phyloP scores from a whole-genome alignment of 2,888 invertebrate species.

The Diachrysia chrysitis region DNA sequence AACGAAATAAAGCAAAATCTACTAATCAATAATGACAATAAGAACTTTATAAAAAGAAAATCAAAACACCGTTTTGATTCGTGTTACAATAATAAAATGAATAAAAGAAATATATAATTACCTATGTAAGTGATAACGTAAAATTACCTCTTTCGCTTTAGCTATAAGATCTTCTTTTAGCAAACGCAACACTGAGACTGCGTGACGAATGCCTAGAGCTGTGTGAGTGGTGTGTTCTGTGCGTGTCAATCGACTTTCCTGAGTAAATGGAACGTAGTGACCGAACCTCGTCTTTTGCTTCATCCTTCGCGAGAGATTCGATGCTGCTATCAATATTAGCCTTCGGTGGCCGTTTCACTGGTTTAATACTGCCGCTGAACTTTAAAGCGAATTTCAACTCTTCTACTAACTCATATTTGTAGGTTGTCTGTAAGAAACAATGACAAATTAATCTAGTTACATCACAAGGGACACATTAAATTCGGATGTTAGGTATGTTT shows the following conservation, averaged over 20 bases:
- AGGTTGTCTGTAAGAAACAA: slow-evolving; percentile 83
- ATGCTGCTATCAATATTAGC: slow-evolving; percentile 70
- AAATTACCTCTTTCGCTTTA: slow-evolving; percentile 39
- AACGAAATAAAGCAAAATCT: background rate
- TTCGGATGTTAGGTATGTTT: too few relatives aligned
- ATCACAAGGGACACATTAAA: background rate
- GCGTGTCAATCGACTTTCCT: slow-evolving; percentile 74
- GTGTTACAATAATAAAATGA: background rate
- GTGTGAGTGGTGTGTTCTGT: slow-evolving; percentile 77
- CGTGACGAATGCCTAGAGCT: slow-evolving; percentile 79
- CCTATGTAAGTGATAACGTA: background rate
- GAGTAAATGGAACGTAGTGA: slow-evolving; percentile 77
- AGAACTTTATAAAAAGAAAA: background rate
- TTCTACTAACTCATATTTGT: slow-evolving; percentile 89
- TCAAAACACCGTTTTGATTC: background rate
- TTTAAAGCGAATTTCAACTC: slow-evolving; percentile 91
- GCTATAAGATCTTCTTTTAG: slow-evolving; percentile 74
- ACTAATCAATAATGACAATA: background rate
- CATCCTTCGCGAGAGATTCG: slow-evolving; percentile 74
- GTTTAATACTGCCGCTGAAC: slow-evolving; percentile 91
- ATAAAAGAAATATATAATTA: background rate
- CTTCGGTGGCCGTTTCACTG: slow-evolving; percentile 83
- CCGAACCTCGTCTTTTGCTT: slow-evolving; percentile 78
- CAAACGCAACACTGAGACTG: slow-evolving; percentile 81
- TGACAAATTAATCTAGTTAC: background rate